Evolutionary conservation across 2,888 invertebrate genomes (phyloP), one percentile per base, ranked within the genome.

Genomic region (Caenorhabditis sinica): DNA sequence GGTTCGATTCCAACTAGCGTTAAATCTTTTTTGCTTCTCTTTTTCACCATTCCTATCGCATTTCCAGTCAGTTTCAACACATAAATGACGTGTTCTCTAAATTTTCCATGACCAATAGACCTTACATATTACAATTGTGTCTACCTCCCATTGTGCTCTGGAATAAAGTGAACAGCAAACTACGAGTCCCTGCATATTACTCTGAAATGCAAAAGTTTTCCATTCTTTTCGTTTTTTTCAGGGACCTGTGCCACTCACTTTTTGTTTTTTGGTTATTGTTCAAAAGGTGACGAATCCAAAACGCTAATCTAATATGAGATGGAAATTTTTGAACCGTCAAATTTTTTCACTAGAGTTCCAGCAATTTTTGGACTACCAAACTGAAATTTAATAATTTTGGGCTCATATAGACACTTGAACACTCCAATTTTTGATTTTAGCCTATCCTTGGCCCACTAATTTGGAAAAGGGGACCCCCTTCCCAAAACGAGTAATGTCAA

Each of bases 201-300:
- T 71, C 28, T 28, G 45, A 74, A 60, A 58, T 73, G 43, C 45
- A 49, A 60, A 73, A 61, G 49, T 63, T 51, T 53, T 65, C 28
- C 28, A 4, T 28, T 43, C n/a, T n/a, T n/a, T n/a, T n/a, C n/a
- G n/a, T n/a, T n/a, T n/a, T n/a, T n/a, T n/a, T n/a, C n/a, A n/a
- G n/a, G n/a, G n/a, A n/a, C n/a, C n/a, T n/a, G n/a, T n/a, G n/a
- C n/a, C n/a, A n/a, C n/a, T n/a, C n/a, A n/a, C n/a, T 45, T 45
- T n/a, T 17, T 65, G 43, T 63, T 63, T 63, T 36, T 63, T 63
- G 17, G 56, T 20, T 20, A 45, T 53, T 30, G 20, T 9, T 49
- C 17, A 40, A 13, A 28, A 25, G 25, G 49, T 66, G 43, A 45
- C 25, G 45, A 15, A 36, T 30, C 2, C 17, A 33, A 13, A 61